phyloP scores from a whole-genome alignment of 2,888 invertebrate genomes.

The Drosophila helvetica region DNA sequence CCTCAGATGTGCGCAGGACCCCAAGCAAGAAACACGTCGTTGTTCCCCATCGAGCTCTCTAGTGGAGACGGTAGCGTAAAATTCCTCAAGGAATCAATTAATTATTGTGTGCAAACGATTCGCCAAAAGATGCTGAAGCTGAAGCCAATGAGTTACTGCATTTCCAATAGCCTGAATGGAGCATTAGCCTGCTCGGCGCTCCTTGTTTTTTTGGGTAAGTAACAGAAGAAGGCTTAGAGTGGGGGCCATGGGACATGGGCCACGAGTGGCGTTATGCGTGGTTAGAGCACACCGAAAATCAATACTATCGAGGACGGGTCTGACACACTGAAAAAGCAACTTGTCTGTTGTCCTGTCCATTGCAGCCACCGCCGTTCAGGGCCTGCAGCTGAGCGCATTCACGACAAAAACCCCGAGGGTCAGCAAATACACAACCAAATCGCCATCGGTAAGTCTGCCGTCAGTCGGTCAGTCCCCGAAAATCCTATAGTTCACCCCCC shows the following conservation, averaged over 20 bases:
- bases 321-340: conserved; percentile 53
- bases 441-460: conserved; percentile 78
- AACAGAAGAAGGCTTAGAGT: conserved; percentile 1
- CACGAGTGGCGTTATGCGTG: conserved; percentile 7
- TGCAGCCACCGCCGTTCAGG: conserved; percentile 63
- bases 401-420: conserved; percentile 87
- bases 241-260: background rate
- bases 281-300: conserved; percentile 51
- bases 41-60: conserved; percentile 25
- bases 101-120: conserved; percentile 8
- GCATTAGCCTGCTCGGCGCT: conserved; percentile 21
- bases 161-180: conserved; percentile 13
- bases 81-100: conserved; percentile 27
- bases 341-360: conserved; percentile 11
- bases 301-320: conserved; percentile 57
- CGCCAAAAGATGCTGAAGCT: conserved; percentile 22
- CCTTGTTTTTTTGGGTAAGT: conserved; percentile 53
- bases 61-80: conserved; percentile 31
- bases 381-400: conserved; percentile 86
- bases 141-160: conserved; percentile 11
- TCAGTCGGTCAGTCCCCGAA: background rate
- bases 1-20: conserved; percentile 72
- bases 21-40: conserved; percentile 58
- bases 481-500: background rate
- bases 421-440: conserved; percentile 87